Percentiles rank a stretch among this genome's conserved stretches.
Evolutionary conservation across 2,113 vertebrate species (phyloP).

Genomic region (Psittacara wagleri): DNA sequence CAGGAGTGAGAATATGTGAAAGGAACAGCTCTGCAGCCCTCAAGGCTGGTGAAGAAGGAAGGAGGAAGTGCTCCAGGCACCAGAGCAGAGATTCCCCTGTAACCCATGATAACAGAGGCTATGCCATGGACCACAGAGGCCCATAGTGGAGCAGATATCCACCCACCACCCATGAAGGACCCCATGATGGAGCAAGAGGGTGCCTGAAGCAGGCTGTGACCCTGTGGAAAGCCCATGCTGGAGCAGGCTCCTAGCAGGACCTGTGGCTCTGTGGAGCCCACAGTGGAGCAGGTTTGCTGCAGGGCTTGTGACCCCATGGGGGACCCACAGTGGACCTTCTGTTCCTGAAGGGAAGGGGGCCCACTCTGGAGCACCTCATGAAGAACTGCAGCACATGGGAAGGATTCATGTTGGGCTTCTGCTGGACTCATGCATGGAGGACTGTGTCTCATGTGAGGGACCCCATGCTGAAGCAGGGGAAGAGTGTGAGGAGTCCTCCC

Average conservation of each 20-base stretch:
- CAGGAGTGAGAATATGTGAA: background rate
- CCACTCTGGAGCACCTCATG: background rate
- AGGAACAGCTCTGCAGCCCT: background rate
- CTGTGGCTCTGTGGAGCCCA: background rate
- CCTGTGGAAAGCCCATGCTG: background rate
- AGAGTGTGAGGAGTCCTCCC: background rate
- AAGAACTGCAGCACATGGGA: background rate
- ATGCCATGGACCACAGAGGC: background rate
- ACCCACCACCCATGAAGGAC: background rate
- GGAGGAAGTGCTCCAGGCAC: background rate
- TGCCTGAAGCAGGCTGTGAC: background rate
- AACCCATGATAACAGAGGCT: background rate
- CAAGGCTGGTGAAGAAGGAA: background rate
- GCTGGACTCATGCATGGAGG: background rate
- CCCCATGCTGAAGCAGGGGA: background rate
- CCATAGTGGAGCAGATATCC: background rate
- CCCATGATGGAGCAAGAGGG: background rate
- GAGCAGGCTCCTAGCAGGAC: background rate
- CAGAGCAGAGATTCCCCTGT: background rate
- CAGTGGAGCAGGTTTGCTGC: background rate
- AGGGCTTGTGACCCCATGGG: background rate
- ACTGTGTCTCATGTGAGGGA: background rate
- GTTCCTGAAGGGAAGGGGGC: background rate
- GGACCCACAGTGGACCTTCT: background rate
- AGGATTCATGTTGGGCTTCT: background rate